These are phyloP conservation scores for Tridacna crocea DNA, from an alignment of 2,888 invertebrate species.

Conservation along the genomic window DNA sequence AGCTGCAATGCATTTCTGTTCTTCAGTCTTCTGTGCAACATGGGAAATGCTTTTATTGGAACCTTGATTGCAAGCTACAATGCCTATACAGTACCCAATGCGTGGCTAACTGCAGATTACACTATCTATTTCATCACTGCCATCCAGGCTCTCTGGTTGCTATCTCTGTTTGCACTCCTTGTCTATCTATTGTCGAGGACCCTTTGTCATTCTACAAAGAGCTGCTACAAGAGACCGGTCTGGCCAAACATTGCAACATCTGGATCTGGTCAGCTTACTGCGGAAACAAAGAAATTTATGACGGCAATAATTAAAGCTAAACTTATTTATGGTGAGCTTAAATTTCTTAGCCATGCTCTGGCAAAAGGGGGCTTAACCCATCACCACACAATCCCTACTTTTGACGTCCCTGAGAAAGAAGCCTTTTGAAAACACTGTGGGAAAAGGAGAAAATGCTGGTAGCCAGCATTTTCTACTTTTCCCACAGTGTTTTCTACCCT, in stretches of 20 bases:
- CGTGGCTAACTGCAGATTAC: constrained; percentile 74
- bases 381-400: no score
- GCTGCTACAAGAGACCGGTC: constrained; percentile 69
- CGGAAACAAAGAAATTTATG: constrained; percentile 79
- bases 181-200: constrained; percentile 65
- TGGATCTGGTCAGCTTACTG: constrained; percentile 69
- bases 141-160: constrained; percentile 69
- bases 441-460: no score
- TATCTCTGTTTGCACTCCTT: constrained; percentile 62
- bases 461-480: no score
- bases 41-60: constrained; percentile 73
- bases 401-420: no score
- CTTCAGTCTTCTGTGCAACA: constrained; percentile 69
- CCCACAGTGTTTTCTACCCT: no score
- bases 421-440: no score
- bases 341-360: no score
- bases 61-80: constrained; percentile 69
- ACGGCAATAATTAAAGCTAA: constrained; percentile 77
- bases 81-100: constrained; percentile 64
- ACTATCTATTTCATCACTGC: constrained; percentile 65
- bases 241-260: constrained; percentile 79
- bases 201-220: constrained; percentile 66
- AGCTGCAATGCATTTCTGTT: constrained; percentile 74
- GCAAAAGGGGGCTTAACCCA: no score
- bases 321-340: constrained; percentile 73